Evolutionary conservation across 2,113 vertebrate species (phyloP).

Genomic region (Amazona vittata): DNA sequence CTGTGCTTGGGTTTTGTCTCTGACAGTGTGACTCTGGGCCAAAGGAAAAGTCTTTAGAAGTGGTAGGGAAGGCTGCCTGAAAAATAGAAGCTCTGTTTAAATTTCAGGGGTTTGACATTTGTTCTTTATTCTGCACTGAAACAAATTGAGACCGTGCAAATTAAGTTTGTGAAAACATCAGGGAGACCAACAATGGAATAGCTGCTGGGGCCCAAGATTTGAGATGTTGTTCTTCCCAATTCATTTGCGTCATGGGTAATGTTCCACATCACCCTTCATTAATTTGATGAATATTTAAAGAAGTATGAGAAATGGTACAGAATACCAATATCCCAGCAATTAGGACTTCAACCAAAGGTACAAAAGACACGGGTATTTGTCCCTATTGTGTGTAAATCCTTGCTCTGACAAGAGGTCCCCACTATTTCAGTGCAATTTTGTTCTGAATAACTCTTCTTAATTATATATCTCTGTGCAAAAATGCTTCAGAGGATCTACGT

Average conservation of each 20-base stretch:
- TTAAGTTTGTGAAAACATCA: constrained; percentile 43
- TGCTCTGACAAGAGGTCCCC: not conserved
- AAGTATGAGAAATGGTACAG: not conserved
- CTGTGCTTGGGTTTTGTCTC: not conserved
- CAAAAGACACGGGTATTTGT: not conserved
- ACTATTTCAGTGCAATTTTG: not conserved
- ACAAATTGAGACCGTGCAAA: not conserved
- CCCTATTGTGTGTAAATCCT: not conserved
- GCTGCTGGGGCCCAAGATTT: not conserved
- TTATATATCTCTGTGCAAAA: not conserved
- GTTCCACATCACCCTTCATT: constrained; percentile 13
- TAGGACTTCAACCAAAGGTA: not conserved
- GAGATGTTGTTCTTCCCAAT: not conserved
- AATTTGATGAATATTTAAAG: constrained; percentile 29
- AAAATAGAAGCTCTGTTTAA: not conserved
- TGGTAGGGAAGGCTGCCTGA: not conserved
- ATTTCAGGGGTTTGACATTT: not conserved
- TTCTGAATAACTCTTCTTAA: not conserved
- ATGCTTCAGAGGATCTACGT: not conserved
- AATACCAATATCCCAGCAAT: not conserved
- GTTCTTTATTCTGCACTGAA: not conserved
- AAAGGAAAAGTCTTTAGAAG: not conserved
- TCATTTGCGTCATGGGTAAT: not conserved
- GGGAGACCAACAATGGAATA: not conserved
- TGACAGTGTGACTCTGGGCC: not conserved